Evolutionary conservation across 30 jellyfish, hydroid and myxozoan genomes (phyloP), one percentile per base, ranked within the genome.

Genomic region (Rhopilema esculentum): DNA sequence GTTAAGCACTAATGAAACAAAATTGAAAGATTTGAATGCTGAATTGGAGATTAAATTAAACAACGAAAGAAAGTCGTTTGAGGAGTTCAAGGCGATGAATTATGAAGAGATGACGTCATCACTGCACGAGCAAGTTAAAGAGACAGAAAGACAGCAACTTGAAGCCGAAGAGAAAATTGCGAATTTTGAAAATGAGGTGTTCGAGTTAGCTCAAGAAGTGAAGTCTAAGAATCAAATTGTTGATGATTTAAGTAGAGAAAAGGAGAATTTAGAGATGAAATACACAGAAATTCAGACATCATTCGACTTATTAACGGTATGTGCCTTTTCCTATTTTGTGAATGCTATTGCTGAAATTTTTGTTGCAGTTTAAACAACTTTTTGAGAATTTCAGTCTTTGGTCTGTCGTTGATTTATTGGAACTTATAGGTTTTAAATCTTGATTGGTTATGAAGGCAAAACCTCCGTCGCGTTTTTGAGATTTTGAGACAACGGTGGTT

Each of bases 211-310:
- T n/a, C 66, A 77, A 20, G 51, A 22, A 51, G 15, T 86, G 23
- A 82, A 68, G 7, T 40, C 73, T 7, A 79, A 72, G 69, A 69
- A 71, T 23, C 57, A 27, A 8, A 78, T 66, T 4, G 49, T 79
- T 48, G 87, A 28, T n/a, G 72, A 80, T 28, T 61, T 79, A 27
- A 25, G 27, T n/a, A 79, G 76, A 25, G 98, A 92, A 63, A 92
- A 74, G 26, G 84, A 33, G 29, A 40, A 31, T 19, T 67, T 83
- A 53, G 87, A 73, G 68, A 26, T 26, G 66, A 82, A 76, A 24
- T 7, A 72, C 17, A 72, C 91, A n/a, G 97, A 83, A 48, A 22
- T 66, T 1, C 52, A 75, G 65, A 86, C 84, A 12, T 79, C 71
- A 17, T 24, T 84, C 32, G 80, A 87, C 16, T 31, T 87, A 16